phyloP scores from a whole-genome alignment of 2,113 vertebrate species.

The Alexandromys fortis region DNA sequence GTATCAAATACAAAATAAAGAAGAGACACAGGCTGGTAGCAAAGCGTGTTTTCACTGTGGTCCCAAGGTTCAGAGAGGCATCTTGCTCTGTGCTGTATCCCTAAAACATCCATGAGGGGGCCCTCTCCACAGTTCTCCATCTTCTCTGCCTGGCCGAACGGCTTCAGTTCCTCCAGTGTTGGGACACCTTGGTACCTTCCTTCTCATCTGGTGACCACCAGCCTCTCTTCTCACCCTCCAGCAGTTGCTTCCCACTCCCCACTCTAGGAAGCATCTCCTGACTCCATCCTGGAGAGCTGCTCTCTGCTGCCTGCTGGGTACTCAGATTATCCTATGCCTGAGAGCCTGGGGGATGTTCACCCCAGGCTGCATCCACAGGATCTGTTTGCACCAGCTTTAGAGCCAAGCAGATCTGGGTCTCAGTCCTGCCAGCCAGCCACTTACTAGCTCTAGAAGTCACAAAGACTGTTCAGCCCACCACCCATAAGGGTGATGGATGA shows the following conservation, averaged over 20 bases:
- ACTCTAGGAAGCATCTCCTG: background rate
- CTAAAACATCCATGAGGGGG: background rate
- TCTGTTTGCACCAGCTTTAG: background rate
- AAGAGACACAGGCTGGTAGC: background rate
- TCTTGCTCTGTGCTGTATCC: background rate
- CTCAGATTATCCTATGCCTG: background rate
- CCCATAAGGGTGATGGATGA: background rate
- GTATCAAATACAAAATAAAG: background rate
- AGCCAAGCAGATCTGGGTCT: background rate
- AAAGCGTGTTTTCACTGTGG: background rate
- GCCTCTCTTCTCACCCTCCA: background rate
- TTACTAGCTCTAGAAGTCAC: background rate
- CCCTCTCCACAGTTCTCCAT: background rate
- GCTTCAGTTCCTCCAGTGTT: background rate
- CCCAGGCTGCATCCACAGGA: background rate
- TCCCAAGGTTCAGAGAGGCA: background rate
- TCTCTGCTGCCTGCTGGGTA: background rate
- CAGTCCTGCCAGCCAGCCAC: background rate
- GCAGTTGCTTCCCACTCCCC: background rate
- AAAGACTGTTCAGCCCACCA: background rate
- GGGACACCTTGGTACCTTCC: background rate
- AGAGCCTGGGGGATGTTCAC: background rate
- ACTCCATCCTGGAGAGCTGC: accelerated
- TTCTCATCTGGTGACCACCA: background rate
- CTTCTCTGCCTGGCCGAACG: background rate